phyloP scores from a whole-genome alignment of 2,888 invertebrate species.

The Lepidonotus clava region DNA sequence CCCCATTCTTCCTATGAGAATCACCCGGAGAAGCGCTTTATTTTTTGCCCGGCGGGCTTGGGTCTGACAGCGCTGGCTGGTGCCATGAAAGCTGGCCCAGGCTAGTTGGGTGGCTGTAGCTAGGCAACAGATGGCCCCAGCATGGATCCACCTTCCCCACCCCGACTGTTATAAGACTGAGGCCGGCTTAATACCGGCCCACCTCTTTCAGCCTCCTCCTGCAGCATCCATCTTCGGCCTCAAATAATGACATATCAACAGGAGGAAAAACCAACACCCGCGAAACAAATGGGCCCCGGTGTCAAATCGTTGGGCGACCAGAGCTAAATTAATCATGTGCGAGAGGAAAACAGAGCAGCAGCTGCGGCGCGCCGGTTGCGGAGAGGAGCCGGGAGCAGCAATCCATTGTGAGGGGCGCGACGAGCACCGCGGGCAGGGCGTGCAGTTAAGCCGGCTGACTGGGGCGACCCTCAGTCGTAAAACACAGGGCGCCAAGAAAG shows the following conservation, averaged over 20 bases:
- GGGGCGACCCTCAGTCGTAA: not conserved
- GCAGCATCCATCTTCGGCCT: constrained; percentile 9
- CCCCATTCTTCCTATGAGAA: constrained; percentile 57
- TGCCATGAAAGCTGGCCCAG: not conserved
- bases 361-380: not conserved
- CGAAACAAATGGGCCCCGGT: constrained; percentile 29
- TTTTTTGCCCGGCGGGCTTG: constrained; percentile 45
- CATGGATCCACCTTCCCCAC: not conserved
- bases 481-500: not conserved
- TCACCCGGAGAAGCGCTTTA: constrained; percentile 53
- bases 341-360: constrained; percentile 1
- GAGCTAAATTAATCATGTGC: constrained; percentile 35
- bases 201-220: not conserved
- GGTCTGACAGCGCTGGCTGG: constrained; percentile 12
- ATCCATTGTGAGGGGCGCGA: constrained; percentile 17
- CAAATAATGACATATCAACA: constrained; percentile 30
- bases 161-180: not conserved
- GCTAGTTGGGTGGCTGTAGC: constrained; percentile 48
- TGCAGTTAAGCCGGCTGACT: not conserved
- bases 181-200: no score
- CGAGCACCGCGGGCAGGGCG: not conserved
- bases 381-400: not conserved
- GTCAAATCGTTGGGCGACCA: constrained; percentile 18
- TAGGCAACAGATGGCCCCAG: constrained; percentile 32
- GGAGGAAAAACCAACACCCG: constrained; percentile 38